Conservation (phyloP, 2,888 invertebrate species). For the Ophion ventricosus region DNA sequence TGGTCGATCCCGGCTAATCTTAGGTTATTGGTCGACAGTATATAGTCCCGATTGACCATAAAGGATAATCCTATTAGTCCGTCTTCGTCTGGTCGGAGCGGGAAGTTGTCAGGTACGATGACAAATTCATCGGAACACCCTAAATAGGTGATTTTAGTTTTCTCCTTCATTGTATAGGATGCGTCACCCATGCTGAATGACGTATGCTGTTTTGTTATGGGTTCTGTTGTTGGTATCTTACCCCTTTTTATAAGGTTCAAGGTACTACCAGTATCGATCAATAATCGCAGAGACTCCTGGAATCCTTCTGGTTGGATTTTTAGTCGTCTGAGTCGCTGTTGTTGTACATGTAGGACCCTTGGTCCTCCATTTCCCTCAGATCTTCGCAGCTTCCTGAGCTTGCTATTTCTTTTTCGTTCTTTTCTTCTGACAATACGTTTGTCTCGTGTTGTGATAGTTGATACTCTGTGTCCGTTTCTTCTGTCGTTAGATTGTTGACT, state of each 20-base stretch:
- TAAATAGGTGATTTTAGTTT: slow-evolving; percentile 11
- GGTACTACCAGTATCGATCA: slow-evolving; percentile 30
- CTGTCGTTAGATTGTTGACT: slow-evolving; percentile 17
- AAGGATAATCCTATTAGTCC: slow-evolving; percentile 31
- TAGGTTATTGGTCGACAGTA: slow-evolving; percentile 12
- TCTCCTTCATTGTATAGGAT: slow-evolving; percentile 14
- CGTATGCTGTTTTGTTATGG: not conserved
- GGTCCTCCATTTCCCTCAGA: slow-evolving; percentile 21
- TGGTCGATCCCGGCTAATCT: slow-evolving; percentile 8
- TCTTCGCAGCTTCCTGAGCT: slow-evolving; percentile 29
- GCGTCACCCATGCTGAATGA: slow-evolving; percentile 26
- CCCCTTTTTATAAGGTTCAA: slow-evolving; percentile 23
- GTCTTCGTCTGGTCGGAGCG: not conserved
- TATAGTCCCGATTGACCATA: slow-evolving; percentile 24
- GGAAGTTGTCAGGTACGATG: slow-evolving; percentile 20
- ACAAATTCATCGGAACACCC: slow-evolving; percentile 21
- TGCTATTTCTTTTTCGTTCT: slow-evolving; percentile 13
- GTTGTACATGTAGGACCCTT: slow-evolving; percentile 37
- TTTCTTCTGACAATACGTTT: slow-evolving; percentile 18
- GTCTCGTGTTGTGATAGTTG: not conserved
- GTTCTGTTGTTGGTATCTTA: not conserved
- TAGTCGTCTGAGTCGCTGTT: slow-evolving; percentile 25
- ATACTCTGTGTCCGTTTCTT: slow-evolving; percentile 12
- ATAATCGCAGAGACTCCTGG: slow-evolving; percentile 1
- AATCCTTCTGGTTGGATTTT: slow-evolving; percentile 37